Percentiles rank a stretch among this genome's conserved stretches.
phyloP scores from a whole-genome alignment of 2,113 vertebrate species.

The Tyrannus savana region DNA sequence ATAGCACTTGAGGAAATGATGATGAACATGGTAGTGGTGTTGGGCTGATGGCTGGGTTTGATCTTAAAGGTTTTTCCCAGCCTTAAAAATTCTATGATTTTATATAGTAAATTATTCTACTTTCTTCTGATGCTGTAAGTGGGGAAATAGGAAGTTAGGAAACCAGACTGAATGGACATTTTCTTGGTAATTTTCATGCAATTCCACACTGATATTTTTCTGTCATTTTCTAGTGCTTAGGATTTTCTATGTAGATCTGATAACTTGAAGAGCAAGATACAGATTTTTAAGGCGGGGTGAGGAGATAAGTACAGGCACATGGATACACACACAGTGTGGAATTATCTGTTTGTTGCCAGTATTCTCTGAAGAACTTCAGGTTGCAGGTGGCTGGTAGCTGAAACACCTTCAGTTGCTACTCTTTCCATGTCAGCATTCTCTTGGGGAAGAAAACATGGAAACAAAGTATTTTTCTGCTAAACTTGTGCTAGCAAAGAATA shows the following conservation, averaged over 20 bases:
- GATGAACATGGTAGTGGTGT: accelerated
- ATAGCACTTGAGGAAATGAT: background rate
- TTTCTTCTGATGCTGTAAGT: background rate
- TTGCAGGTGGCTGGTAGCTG: conserved; percentile 5
- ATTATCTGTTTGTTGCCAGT: background rate
- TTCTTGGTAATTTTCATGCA: background rate
- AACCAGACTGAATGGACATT: background rate
- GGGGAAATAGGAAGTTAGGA: background rate
- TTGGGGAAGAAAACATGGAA: background rate
- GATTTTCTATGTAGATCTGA: background rate
- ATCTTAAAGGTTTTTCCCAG: background rate
- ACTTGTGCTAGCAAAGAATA: background rate
- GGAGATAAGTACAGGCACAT: background rate
- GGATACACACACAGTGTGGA: background rate
- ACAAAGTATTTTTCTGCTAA: conserved; percentile 9
- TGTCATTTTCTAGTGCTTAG: background rate
- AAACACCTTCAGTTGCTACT: background rate
- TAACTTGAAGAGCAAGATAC: background rate
- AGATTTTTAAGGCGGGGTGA: background rate
- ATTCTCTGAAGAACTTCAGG: conserved; percentile 35
- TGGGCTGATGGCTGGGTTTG: background rate
- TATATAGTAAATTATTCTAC: background rate
- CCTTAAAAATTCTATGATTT: background rate
- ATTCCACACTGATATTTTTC: background rate
- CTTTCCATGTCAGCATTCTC: background rate